Evolutionary conservation across 2,797 vertebrate genomes (phyloP).

Genomic region (Allobates femoralis): DNA sequence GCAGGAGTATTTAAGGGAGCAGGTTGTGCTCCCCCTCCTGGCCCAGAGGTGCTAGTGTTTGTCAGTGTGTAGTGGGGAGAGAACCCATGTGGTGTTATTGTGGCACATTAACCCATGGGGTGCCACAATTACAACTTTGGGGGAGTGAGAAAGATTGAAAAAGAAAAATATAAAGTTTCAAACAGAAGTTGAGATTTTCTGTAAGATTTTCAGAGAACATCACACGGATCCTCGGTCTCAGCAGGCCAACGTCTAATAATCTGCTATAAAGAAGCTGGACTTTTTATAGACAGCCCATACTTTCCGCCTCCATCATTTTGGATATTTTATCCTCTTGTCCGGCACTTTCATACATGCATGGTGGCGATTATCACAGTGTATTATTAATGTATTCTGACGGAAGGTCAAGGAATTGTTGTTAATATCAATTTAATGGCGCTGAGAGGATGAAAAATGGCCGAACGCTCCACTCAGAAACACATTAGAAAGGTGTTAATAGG

Average conservation of each 20-base stretch:
- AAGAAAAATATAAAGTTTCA: too few relatives aligned
- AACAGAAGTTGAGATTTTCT: background rate
- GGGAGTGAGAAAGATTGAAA: too few relatives aligned
- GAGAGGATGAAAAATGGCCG: slow-evolving; percentile 75
- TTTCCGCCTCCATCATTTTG: background rate
- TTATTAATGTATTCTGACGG: slow-evolving; percentile 69
- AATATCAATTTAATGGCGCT: slow-evolving; percentile 76
- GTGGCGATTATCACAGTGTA: slow-evolving; percentile 26
- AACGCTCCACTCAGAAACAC: slow-evolving; percentile 75
- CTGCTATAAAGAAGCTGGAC: background rate
- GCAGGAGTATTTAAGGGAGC: too few relatives aligned
- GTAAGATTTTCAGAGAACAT: background rate
- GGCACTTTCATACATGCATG: background rate
- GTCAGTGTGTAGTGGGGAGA: too few relatives aligned
- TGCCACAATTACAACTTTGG: too few relatives aligned
- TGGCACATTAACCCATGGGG: too few relatives aligned
- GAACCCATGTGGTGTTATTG: too few relatives aligned
- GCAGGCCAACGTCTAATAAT: background rate
- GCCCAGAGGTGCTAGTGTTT: too few relatives aligned
- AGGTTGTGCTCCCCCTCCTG: too few relatives aligned
- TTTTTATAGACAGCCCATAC: background rate
- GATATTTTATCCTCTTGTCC: background rate
- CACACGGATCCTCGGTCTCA: too few relatives aligned
- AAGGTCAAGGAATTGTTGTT: slow-evolving; percentile 74
- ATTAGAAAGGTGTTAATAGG: slow-evolving; percentile 80